Evolutionary conservation across 1,140 invertebrate genomes (phyloP), one percentile per base, ranked within the genome.

Genomic region (Drosophila micromelanica): DNA sequence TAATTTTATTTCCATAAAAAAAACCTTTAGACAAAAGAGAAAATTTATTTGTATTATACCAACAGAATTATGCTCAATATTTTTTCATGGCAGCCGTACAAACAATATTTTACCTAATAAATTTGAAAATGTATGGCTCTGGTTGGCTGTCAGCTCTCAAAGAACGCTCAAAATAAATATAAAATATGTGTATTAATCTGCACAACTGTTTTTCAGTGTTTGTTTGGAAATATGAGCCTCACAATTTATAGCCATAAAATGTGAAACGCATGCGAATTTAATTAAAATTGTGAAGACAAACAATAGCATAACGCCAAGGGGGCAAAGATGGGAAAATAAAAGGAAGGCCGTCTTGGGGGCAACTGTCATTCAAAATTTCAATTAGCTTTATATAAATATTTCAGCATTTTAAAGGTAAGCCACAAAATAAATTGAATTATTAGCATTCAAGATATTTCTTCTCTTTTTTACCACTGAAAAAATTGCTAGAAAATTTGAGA

Each of bases 261-360:
- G 57, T 52, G 52, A 42, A 32, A 38, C 23, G 49, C 35, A 32
- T 48, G 42, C 35, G 78, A 54, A 62, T 69, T 80, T 76, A 80
- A 80, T 80, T 80, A 76, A 65, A 76, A 62, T 49, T 54, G 62
- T 17, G 49, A 11, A 35, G n/a, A n/a, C n/a, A 56, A 57, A 55
- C 73, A 75, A 74, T 43, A 68, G 67, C 45, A 76, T 20, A 51
- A 37, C 56, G 32, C 13, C 23, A 35, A 55, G 4, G 32, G 23
- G 42, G 5, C 3, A 9, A 35, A 35, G 7, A 35, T 8, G 32
- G 0, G 32, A 35, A 9, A 8, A 9, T 2, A 35, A 35, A 6
- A 27, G 5, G 27, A 5, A 5, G 9, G 38, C 35, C 9, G 35
- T 11, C 3, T 11, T 23, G 9, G n/a, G 12, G 7, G 32, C 6